Evolutionary conservation across 2,113 vertebrate genomes (phyloP), one percentile per base, ranked within the genome.

Genomic region (Takifugu bimaculatus): DNA sequence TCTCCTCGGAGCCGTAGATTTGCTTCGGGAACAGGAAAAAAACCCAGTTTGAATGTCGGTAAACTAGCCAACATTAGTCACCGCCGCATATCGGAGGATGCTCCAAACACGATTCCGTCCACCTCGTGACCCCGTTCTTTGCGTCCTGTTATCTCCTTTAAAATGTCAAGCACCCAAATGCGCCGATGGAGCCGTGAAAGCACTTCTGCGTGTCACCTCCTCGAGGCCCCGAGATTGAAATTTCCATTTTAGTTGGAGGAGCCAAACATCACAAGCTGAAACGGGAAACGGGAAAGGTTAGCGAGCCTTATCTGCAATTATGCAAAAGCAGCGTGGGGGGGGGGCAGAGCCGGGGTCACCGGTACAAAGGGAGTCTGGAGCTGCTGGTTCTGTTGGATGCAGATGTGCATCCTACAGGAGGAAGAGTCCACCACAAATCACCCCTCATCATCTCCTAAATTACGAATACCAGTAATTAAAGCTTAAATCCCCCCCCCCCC

Each of bases 241-340:
- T 81, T 86, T 86, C 66, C 78, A 85, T 86, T 86, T 82, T 56
- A 61, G 77, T 63, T 6, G 3, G 45, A n/a, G 15, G 80, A 82
- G 65, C 68, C 74, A 83, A 86, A 85, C 60, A 75, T 73, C 75
- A 59, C 79, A 79, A 72, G 81, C 82, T 77, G 81, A 79, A 66
- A 53, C 66, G 78, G 82, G 77, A 81, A 47, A 81, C 75, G 75
- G 79, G 74, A 88, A 87, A 89, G 85, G 86, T 88, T 86, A 85
- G 72, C 50, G 63, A 77, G 80, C 64, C 83, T 89, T 89, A 89
- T 87, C 88, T 89, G 77, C 77, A 83, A 86, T 87, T 88, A 89
- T 83, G 80, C 81, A 84, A 82, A 85, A 83, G 83, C 64, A 75
- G 43, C 70, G 68, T 35, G 32, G 32, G 72, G 77, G 76, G 60